Evolutionary conservation across 2,888 invertebrate species (phyloP), one percentile per base, ranked within the genome.

Genomic region (Ophonus ardosiacus): DNA sequence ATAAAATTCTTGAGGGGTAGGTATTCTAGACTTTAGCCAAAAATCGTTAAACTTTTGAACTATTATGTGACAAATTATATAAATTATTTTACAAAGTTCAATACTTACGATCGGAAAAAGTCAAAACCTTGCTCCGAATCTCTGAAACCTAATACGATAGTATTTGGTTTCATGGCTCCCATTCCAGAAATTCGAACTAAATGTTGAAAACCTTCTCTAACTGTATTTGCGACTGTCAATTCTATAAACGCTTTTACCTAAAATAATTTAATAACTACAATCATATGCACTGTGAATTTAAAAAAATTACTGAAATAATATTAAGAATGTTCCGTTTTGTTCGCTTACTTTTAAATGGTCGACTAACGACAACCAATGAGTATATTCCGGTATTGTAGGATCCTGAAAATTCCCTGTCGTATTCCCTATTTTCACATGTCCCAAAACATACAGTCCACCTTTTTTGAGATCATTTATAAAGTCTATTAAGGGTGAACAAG

Each of bases 121-220:
- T 98, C 97, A 57, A 92, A 92, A 0, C 96, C 96, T 0, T 92
- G 89, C 38, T 95, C 93, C 24, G 94, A 93, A 90, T 99, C 99
- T 87, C 97, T 94, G 92, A 98, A 99, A 17, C 99, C 99, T 68
- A 99, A 92, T 51, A 99, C 94, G 85, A 99, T 97, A 0, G 99
- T 99, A 90, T 99, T 99, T 0, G 99, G 99, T 90, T 99, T 99
- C 99, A 99, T 99, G 13, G 99, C 99, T 0, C 99, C 99, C 90
- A 99, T 95, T 2, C 99, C 99, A 0, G 98, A 96, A 86, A 99
- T 92, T 40, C 98, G 93, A 76, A 97, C 95, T 86, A 99, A 93
- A 91, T 99, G 99, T 86, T 97, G 97, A 63, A 99, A 94, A 1
- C 99, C 99, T 88, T 96, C 96, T 0, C 98, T 93, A 0, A 99